phyloP scores from a whole-genome alignment of 2,888 invertebrate genomes.

The Orthosia gothica region DNA sequence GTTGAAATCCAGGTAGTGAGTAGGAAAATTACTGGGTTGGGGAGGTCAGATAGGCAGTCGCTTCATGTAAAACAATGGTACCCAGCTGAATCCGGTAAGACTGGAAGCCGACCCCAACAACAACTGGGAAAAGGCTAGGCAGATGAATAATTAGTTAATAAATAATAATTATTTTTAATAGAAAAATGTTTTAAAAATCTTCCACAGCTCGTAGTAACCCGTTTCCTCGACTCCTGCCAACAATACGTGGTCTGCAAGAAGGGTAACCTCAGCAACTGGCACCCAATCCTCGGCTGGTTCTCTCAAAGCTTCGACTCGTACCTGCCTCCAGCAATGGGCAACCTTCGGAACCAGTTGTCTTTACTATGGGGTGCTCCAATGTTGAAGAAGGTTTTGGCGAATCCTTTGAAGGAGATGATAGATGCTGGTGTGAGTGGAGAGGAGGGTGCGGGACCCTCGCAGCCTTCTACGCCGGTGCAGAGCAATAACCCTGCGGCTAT shows the following conservation, averaged over 20 bases:
- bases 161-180: too few relatives aligned
- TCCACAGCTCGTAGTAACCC: conserved; percentile 95
- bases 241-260: conserved; percentile 98
- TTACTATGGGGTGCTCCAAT: conserved; percentile 93
- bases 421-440: conserved; percentile 86
- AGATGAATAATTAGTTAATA: too few relatives aligned
- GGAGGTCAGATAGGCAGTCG: too few relatives aligned
- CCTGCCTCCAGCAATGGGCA: conserved; percentile 94
- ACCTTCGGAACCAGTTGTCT: conserved; percentile 93
- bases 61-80: too few relatives aligned
- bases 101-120: too few relatives aligned
- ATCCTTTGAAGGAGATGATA: conserved; percentile 90
- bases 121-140: too few relatives aligned
- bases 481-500: conserved; percentile 87
- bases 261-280: conserved; percentile 99
- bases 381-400: conserved; percentile 84
- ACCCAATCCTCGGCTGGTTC: conserved; percentile 99
- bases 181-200: neutral
- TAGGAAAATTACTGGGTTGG: too few relatives aligned
- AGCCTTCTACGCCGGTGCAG: conserved; percentile 87
- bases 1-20: too few relatives aligned
- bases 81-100: too few relatives aligned
- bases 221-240: conserved; percentile 97
- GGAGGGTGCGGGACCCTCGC: conserved; percentile 91
- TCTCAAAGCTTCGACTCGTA: conserved; percentile 94